Conservation (phyloP, 2,113 vertebrate species). For the Plecturocebus donacophilus region DNA sequence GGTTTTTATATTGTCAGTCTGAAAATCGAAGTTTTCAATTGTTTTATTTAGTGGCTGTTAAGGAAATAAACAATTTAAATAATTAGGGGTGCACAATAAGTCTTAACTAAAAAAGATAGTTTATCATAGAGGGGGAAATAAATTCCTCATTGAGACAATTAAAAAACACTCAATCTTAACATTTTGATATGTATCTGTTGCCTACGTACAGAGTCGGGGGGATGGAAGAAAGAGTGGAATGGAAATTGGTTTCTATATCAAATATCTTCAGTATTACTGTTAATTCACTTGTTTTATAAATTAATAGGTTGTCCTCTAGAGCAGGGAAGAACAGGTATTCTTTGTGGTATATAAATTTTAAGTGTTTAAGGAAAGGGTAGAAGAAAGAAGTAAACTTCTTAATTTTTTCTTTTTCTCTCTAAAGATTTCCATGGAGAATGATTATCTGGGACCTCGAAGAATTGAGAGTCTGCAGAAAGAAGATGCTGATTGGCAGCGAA, state of each 20-base stretch:
- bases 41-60: background rate
- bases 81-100: background rate
- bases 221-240: background rate
- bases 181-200: background rate
- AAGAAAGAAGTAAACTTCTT: background rate
- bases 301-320: background rate
- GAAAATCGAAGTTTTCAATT: constrained; percentile 15
- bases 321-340: background rate
- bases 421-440: constrained; percentile 96
- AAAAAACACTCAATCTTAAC: background rate
- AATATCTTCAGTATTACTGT: background rate
- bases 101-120: constrained; percentile 2
- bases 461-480: constrained; percentile 95
- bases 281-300: constrained; percentile 31
- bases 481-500: constrained; percentile 97
- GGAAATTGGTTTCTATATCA: background rate
- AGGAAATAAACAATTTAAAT: constrained; percentile 25
- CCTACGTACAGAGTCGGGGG: background rate
- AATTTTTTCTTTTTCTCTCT: constrained; percentile 63
- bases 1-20: background rate
- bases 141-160: background rate
- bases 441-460: constrained; percentile 96
- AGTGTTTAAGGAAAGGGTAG: background rate
- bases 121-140: background rate
- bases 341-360: background rate